Base-by-base conservation (phyloP, 1,140 invertebrate genomes). In the Teleopsis dalmanni region DNA sequence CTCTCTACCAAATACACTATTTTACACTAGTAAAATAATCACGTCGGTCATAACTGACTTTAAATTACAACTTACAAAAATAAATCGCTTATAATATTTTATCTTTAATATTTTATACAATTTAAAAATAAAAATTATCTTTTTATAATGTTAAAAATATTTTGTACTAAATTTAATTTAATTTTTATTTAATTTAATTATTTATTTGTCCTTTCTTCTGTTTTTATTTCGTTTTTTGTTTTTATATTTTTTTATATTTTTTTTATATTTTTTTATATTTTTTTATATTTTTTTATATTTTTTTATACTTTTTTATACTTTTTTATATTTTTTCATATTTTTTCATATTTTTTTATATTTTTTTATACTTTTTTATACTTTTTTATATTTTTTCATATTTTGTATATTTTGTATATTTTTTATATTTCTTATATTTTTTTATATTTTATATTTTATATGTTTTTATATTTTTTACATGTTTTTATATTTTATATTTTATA, bases 211-310 rank as follows among this genome's bases (percentile, higher is more conserved):
- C 6, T 10, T 41, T 41, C 18, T 21, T 21, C 22, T 21, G 10
- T 41, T 21, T 21, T 41, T 41, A 23, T 41, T 41, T 21, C 4
- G 18, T 21, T 41, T 21, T 9, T 22, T 41, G 6, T 41, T 22
- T 21, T 41, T 41, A 9, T 41, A 9, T 21, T 41, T 41, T 21
- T 43, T 43, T 27, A 27, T 43, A 27, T 43, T 43, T 27, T 14
- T 26, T 27, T 43, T 43, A 11, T 27, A 27, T 11, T 11, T 10
- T 16, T 29, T 6, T 43, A 27, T n/a, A 6, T 43, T 27, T n/a
- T 16, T 14, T 11, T 43, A n/a, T 6, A 11, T 41, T 5, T 41
- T 21, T 19, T 41, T 41, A 41, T 18, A 19, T 41, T 41, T 19
- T 6, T 43, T 43, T 6, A 4, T 29, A 14, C 6, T 27, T 16